Conservation (phyloP, 2,888 invertebrate species). For the Hydriomena furcata region DNA sequence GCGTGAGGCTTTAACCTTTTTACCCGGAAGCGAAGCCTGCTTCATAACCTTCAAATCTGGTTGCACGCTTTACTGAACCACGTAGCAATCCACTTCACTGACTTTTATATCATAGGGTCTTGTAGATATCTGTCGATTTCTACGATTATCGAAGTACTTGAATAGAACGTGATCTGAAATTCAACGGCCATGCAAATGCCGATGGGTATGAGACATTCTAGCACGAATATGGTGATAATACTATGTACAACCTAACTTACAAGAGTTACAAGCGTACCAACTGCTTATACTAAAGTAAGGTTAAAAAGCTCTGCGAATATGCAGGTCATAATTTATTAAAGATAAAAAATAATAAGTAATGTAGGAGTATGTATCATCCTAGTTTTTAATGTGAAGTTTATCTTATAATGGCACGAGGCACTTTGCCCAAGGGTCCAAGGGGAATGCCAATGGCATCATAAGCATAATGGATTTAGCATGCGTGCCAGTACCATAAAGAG, state of each 20-base stretch:
- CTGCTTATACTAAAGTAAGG: no score
- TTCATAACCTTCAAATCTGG: conserved; percentile 52
- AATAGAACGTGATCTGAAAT: conserved; percentile 30
- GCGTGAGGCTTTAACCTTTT: conserved; percentile 54
- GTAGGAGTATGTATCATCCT: background rate
- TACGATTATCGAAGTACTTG: conserved; percentile 14
- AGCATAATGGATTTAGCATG: conserved; percentile 59
- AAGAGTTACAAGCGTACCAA: no score
- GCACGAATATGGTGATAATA: conserved; percentile 20
- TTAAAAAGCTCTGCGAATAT: no score
- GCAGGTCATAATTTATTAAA: no score
- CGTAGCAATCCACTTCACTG: background rate
- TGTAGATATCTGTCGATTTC: conserved; percentile 5
- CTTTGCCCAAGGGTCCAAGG: conserved; percentile 47
- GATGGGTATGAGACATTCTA: conserved; percentile 16
- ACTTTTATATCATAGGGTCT: background rate
- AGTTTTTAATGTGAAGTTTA: conserved; percentile 30
- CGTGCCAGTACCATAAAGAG: conserved; percentile 47
- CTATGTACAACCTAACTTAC: no score
- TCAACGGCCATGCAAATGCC: conserved; percentile 21
- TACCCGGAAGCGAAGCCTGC: conserved; percentile 52
- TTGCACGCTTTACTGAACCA: conserved; percentile 26
- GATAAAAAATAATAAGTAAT: background rate
- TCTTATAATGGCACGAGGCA: conserved; percentile 48
- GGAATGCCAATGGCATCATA: conserved; percentile 65